These are phyloP conservation scores for Botrylloides violaceus DNA, from an alignment of 23 tunicate genomes.

Conservation along the genomic window DNA sequence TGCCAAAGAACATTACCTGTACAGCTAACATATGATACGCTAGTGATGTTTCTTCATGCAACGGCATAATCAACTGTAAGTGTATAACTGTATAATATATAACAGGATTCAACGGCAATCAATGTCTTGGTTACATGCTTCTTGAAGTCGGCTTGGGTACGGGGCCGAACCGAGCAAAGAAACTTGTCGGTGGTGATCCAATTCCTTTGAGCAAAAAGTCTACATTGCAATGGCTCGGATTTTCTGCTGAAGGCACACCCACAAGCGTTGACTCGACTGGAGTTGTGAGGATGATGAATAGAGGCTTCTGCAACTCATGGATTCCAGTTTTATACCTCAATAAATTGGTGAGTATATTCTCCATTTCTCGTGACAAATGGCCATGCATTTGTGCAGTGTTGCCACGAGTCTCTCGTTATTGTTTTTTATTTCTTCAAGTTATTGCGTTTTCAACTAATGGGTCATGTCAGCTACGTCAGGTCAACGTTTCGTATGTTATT, in stretches of 20 bases:
- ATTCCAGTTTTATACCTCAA: constrained; percentile 32
- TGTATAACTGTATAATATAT: too few species aligned
- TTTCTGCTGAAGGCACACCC: constrained; percentile 94
- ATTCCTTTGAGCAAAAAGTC: constrained; percentile 53
- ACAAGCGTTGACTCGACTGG: constrained; percentile 66
- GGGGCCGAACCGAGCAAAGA: constrained; percentile 49
- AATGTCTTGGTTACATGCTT: constrained; percentile 72
- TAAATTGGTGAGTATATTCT: constrained; percentile 33
- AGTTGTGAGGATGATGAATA: constrained; percentile 69
- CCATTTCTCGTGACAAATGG: background rate
- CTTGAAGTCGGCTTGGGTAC: constrained; percentile 64
- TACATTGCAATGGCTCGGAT: constrained; percentile 83
- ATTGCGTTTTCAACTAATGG: too few species aligned
- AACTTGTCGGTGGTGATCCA: constrained; percentile 38
- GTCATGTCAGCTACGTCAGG: too few species aligned
- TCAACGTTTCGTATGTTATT: too few species aligned
- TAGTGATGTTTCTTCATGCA: too few species aligned
- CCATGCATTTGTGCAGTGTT: too few species aligned
- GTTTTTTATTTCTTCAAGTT: too few species aligned
- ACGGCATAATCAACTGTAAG: too few species aligned
- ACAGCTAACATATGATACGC: too few species aligned
- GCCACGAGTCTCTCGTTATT: too few species aligned
- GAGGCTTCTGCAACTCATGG: constrained; percentile 68
- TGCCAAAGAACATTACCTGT: too few species aligned
- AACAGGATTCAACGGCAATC: constrained; percentile 71